Conservation (phyloP, 2,113 vertebrate genomes). For the Hassar affinis region DNA sequence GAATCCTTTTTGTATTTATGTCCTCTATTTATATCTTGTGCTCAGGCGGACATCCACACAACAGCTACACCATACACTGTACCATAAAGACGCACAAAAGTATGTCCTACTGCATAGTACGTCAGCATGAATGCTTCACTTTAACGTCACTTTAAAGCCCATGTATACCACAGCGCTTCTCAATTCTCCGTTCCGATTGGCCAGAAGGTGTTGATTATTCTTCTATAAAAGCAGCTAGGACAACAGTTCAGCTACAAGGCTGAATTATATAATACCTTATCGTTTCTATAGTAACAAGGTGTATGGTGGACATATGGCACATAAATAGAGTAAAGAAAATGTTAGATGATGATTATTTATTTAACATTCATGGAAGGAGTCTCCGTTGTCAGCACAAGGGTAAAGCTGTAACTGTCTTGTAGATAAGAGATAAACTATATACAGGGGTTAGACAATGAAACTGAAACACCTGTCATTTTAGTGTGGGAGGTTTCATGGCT, state of each 20-base stretch:
- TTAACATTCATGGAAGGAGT: neutral
- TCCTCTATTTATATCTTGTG: neutral
- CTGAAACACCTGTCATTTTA: no score
- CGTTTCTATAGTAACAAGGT: neutral
- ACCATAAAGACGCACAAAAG: neutral
- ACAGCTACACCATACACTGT: no score
- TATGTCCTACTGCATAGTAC: neutral
- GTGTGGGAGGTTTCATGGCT: no score
- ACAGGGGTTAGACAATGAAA: no score
- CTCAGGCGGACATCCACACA: neutral
- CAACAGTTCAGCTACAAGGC: no score
- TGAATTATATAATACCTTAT: neutral
- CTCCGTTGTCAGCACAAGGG: neutral
- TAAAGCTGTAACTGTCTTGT: neutral
- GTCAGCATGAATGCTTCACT: neutral
- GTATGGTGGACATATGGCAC: neutral
- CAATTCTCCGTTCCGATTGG: neutral
- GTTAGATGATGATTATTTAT: no score
- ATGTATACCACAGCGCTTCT: neutral
- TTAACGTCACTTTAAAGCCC: neutral
- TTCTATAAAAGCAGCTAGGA: neutral
- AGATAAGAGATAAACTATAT: no score
- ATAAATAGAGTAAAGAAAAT: neutral
- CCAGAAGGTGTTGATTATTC: neutral
- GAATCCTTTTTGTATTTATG: no score